Conservation (phyloP, 2,888 invertebrate species). For the Fissipunctia ypsillon region DNA sequence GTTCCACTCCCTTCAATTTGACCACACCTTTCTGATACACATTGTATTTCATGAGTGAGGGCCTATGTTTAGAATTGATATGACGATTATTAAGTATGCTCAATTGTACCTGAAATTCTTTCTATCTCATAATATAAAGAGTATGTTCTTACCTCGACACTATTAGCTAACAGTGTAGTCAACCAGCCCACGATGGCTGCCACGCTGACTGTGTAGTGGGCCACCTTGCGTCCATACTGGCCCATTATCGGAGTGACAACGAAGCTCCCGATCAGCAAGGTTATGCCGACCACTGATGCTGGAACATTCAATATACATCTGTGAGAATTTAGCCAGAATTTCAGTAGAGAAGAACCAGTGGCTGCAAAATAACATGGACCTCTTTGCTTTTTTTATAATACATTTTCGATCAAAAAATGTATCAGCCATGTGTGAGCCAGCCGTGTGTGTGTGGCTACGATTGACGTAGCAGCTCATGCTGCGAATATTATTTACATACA, state of each 20-base stretch:
- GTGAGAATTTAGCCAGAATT: background rate
- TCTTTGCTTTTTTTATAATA: background rate
- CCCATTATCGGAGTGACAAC: constrained; percentile 85
- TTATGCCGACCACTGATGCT: constrained; percentile 78
- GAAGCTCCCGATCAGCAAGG: constrained; percentile 77
- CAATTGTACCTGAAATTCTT: too few relatives aligned
- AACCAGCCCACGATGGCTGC: constrained; percentile 89
- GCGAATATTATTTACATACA: background rate
- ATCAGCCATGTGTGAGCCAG: background rate
- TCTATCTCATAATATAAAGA: too few relatives aligned
- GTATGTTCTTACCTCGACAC: constrained; percentile 69
- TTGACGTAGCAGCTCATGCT: background rate
- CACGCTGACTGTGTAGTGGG: constrained; percentile 85
- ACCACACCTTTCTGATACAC: too few relatives aligned
- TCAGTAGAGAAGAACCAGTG: background rate
- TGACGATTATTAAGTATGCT: too few relatives aligned
- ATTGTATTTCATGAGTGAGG: too few relatives aligned
- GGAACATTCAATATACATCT: constrained; percentile 32
- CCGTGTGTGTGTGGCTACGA: too few relatives aligned
- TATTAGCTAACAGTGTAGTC: constrained; percentile 82
- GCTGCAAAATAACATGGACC: background rate
- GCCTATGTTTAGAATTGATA: too few relatives aligned
- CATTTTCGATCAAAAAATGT: background rate
- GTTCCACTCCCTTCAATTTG: too few relatives aligned
- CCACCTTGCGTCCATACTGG: constrained; percentile 86